Base-by-base conservation (phyloP, 2,113 vertebrate species). In the Ailuropoda melanoleuca region DNA sequence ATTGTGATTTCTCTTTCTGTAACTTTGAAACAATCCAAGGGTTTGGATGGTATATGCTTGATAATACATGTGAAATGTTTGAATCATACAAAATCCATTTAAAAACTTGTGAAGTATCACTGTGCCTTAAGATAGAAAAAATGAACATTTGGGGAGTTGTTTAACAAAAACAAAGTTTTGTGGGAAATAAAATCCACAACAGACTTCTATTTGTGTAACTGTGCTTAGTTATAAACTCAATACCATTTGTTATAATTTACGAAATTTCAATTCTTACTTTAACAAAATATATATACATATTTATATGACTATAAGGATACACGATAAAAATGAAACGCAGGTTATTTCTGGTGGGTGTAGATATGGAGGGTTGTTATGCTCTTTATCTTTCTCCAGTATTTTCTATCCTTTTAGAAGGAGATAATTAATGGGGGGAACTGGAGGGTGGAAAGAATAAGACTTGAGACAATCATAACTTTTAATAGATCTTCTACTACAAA, bases 211-310 rank as follows among this genome's bases (percentile, higher is more conserved):
- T 88, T 93, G 23, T 90, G 46, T 58, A 93, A 70, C 64, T 93
- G 18, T 34, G n/a, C 39, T 66, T 87, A 58, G 60, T 86, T 66
- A 95, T 90, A 82, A n/a, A 53, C 37, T 92, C 19, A 90, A 29
- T 94, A 9, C 11, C 34, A 83, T 90, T 93, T 58, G 60, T 50
- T 88, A 26, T 21, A 66, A 80, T 19, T 75, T 92, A 72, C 0
- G 55, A 92, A 88, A 89, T 82, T 56, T 92, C 72, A 66, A 68
- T 85, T 95, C 53, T 81, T 48, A 80, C 37, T 94, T 87, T 31
- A 37, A 81, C 56, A 87, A 94, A 60, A 18, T 37, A 46, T 17
- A 17, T 26, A 39, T 34, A 26, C 4, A 64, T 70, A 92, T 37
- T 43, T 56, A 46, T 70, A 85, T 53, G 10, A 48, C 6, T 75